Evolutionary conservation across 2,888 invertebrate species (phyloP).

Genomic region (Ischnus inquisitorius): DNA sequence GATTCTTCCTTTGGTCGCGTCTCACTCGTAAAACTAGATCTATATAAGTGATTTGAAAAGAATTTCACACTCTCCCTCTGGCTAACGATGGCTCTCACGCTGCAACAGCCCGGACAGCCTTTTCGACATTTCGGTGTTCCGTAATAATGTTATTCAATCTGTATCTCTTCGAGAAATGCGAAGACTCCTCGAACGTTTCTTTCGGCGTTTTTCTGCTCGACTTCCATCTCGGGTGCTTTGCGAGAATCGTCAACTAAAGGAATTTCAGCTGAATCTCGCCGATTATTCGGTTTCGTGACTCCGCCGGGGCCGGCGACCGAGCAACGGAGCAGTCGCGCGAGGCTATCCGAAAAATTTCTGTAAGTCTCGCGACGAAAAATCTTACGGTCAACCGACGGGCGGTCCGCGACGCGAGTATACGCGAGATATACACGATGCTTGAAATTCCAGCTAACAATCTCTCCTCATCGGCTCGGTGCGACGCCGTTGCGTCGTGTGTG

Average conservation of each 20-base stretch:
- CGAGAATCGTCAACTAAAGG: conserved; percentile 35
- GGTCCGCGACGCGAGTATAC: conserved; percentile 17
- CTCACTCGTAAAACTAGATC: conserved; percentile 42
- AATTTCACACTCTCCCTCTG: conserved; percentile 34
- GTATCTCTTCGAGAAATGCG: conserved; percentile 24
- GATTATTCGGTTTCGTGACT: conserved; percentile 61
- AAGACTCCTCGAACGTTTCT: background rate
- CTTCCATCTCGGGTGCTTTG: background rate
- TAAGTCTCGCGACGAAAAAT: conserved; percentile 62
- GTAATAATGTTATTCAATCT: conserved; percentile 42
- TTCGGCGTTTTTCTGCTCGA: background rate
- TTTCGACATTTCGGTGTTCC: background rate
- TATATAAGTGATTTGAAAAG: conserved; percentile 45
- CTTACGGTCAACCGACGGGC: conserved; percentile 23
- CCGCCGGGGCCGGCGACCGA: background rate
- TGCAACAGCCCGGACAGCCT: conserved; percentile 11
- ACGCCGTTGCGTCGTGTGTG: conserved; percentile 21
- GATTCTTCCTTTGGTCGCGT: background rate
- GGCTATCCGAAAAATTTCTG: conserved; percentile 67
- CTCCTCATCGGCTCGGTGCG: background rate
- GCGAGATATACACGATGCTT: conserved; percentile 53
- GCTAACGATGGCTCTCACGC: background rate
- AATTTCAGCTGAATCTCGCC: conserved; percentile 48
- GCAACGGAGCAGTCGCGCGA: conserved; percentile 43
- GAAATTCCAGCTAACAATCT: conserved; percentile 62